phyloP scores from a whole-genome alignment of 2,888 invertebrate genomes.

The Rhagophthalmus giganteus region DNA sequence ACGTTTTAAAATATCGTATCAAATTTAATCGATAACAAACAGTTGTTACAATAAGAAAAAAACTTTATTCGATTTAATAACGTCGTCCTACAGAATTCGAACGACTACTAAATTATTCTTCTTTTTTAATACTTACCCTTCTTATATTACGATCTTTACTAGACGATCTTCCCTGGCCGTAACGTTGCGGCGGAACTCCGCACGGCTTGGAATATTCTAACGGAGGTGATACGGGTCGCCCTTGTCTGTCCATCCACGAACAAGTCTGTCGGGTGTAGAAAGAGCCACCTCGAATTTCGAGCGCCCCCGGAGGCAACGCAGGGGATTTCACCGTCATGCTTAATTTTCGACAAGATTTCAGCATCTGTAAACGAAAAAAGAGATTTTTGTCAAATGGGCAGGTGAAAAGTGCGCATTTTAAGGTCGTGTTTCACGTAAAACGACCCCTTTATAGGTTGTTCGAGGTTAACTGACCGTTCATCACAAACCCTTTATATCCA shows the following conservation, averaged over 20 bases:
- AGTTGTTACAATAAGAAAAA: no score
- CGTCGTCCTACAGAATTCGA: no score
- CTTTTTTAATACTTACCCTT: conserved; percentile 57
- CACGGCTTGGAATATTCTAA: conserved; percentile 61
- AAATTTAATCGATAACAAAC: no score
- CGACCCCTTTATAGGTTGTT: no score
- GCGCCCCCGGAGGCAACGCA: conserved; percentile 63
- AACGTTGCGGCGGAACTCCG: conserved; percentile 49
- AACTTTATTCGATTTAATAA: no score
- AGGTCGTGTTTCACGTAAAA: no score
- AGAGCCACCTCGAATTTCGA: conserved; percentile 56
- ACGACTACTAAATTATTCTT: no score
- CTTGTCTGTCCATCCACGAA: conserved; percentile 93
- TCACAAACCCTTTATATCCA: no score
- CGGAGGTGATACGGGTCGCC: conserved; percentile 86
- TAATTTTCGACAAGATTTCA: conserved; percentile 84
- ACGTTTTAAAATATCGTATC: no score
- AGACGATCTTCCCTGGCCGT: conserved; percentile 51
- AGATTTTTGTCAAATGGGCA: no score
- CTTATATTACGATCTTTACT: conserved; percentile 69
- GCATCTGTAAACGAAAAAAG: conserved; percentile 65
- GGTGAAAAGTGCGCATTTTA: no score
- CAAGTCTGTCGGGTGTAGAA: conserved; percentile 76
- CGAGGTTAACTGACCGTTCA: no score
- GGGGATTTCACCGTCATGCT: conserved; percentile 88